Evolutionary conservation across 2,113 vertebrate genomes (phyloP), one percentile per base, ranked within the genome.

Genomic region (Pampusana beccarii): DNA sequence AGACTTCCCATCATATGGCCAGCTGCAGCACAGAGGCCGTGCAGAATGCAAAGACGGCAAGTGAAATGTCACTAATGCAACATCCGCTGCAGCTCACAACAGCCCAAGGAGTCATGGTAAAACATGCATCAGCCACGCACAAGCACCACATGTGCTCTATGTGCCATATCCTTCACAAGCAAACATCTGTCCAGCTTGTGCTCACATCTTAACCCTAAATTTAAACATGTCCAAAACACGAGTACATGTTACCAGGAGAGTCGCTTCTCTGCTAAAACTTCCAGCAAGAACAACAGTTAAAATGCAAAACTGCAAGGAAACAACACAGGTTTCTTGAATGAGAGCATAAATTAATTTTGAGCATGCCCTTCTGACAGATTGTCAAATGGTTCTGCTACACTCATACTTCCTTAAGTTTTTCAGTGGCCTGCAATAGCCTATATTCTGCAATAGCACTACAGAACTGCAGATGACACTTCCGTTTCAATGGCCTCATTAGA

Each of bases 1-100:
- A 34, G 42, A 79, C 11, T 65, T 84, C n/a, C 25, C 65, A 65
- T 29, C 0, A 1, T 36, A 23, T 0, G 2, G 54, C 40, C 33
- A 83, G 25, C 34, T 0, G 1, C 0, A 0, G 51, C 64, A 54
- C 18, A 66, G 46, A 86, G 16, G 77, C 29, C 28, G 14, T 2
- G 13, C 20, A 50, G 48, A 85, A 61, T 0, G 2, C 17, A 83
- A 71, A 79, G 9, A 17, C 4, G 20, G 40, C 33, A 58, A 92
- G 11, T 28, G 50, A 69, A 73, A 54, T 9, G 28, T 24, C 90
- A 69, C 24, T 31, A 53, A 34, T 44, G 14, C 16, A 46, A 26
- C 8, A 42, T 8, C 75, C 66, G 16, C 28, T 57, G 48, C 14
- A 34, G 26, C 31, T 78, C 51, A 54, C 17, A 86, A 23, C 16